Percentiles rank a stretch among this genome's conserved stretches.
Conservation (phyloP, 2,888 invertebrate genomes). For the Nyleta sp. region DNA sequence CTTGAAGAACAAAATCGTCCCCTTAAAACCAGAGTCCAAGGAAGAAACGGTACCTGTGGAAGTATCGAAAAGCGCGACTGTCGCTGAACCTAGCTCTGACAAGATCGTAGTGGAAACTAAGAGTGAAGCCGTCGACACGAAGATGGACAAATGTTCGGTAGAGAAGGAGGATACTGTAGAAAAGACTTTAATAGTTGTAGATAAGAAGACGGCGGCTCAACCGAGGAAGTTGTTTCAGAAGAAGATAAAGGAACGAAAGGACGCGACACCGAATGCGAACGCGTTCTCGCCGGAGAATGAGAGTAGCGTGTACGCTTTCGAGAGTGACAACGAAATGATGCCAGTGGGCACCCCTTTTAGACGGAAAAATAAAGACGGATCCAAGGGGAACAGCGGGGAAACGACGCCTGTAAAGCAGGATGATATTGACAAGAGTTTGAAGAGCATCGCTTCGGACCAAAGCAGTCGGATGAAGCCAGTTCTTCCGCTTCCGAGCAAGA, state of each 20-base stretch:
- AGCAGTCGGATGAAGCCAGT: too few relatives aligned
- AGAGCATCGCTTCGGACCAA: too few relatives aligned
- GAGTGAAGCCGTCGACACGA: constrained; percentile 15
- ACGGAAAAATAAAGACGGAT: constrained; percentile 76
- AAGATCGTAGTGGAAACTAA: constrained; percentile 7
- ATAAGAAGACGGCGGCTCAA: constrained; percentile 78
- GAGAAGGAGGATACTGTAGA: constrained; percentile 64
- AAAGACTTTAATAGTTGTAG: constrained; percentile 68
- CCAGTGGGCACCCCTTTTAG: constrained; percentile 85
- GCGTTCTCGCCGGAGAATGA: constrained; percentile 88
- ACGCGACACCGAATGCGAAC: constrained; percentile 82
- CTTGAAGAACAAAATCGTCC: constrained; percentile 6
- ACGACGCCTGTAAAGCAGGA: constrained; percentile 50
- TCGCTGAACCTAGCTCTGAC: constrained; percentile 7
- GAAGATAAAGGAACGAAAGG: constrained; percentile 83
- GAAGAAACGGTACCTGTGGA: neutral
- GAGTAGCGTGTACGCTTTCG: constrained; percentile 89
- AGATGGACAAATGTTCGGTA: constrained; percentile 4
- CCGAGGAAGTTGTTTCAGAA: constrained; percentile 85
- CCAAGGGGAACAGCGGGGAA: constrained; percentile 43
- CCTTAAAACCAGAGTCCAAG: constrained; percentile 12
- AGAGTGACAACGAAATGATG: constrained; percentile 85
- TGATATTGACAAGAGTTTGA: constrained; percentile 28
- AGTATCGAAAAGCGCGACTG: neutral
- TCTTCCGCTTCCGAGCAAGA: neutral